Percentiles rank a stretch among this genome's conserved stretches.
Evolutionary conservation across 2,797 vertebrate species (phyloP).

Genomic region (Enoplosus armatus): DNA sequence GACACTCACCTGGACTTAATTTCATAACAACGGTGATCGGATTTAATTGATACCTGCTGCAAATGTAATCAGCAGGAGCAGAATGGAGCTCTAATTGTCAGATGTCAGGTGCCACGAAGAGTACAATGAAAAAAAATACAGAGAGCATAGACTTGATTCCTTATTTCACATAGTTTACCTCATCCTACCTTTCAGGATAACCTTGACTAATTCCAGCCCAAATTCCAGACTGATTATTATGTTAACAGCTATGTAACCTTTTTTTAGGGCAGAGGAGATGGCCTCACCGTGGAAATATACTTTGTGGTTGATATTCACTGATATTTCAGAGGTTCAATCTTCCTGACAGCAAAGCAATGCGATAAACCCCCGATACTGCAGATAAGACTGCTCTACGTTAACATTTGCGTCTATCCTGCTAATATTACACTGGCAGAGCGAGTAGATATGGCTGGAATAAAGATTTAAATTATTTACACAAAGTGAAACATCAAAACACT

Average conservation of each 20-base stretch:
- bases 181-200: constrained; percentile 1
- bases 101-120: constrained; percentile 33
- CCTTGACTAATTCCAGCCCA: background rate
- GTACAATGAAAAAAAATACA: constrained; percentile 6
- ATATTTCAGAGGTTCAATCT: constrained; percentile 32
- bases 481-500: constrained; percentile 61
- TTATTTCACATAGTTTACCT: constrained; percentile 8
- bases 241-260: background rate
- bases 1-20: constrained; percentile 41
- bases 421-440: constrained; percentile 18
- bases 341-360: constrained; percentile 14
- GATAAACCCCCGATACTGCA: constrained; percentile 24
- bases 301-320: constrained; percentile 22
- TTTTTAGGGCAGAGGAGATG: background rate
- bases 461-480: constrained; percentile 62
- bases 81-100: constrained; percentile 55
- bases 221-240: constrained; percentile 22
- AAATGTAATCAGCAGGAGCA: constrained; percentile 63
- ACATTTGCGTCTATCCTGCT: constrained; percentile 33
- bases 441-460: constrained; percentile 29
- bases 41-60: constrained; percentile 70
- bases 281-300: constrained; percentile 18
- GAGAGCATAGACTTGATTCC: background rate
- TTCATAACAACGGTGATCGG: constrained; percentile 50
- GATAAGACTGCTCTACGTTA: constrained; percentile 37